Percentiles rank a stretch among this genome's conserved stretches.
Conservation (phyloP, 1,140 invertebrate genomes). For the Lethocerus indicus region DNA sequence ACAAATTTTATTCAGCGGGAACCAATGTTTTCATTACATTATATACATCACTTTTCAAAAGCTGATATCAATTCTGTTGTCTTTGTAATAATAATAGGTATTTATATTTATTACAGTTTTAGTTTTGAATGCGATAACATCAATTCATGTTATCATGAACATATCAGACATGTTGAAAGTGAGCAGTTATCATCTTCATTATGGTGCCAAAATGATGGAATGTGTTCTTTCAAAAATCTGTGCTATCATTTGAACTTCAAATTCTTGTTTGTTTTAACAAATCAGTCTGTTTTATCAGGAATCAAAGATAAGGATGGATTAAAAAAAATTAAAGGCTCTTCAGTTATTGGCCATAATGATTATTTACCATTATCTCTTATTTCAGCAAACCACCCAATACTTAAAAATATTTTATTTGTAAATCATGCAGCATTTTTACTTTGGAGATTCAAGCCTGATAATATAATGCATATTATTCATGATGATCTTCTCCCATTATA, state of each 20-base stretch:
- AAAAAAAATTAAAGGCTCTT: constrained; percentile 16
- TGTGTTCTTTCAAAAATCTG: constrained; percentile 18
- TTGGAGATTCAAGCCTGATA: constrained; percentile 32
- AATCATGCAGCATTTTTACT: constrained; percentile 13
- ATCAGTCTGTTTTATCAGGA: constrained; percentile 15
- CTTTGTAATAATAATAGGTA: too few relatives aligned
- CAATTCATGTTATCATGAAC: too few relatives aligned
- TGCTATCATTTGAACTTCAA: constrained; percentile 14
- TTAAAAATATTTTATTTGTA: constrained; percentile 2
- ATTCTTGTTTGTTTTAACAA: constrained; percentile 15
- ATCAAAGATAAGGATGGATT: constrained; percentile 12
- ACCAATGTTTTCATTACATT: too few relatives aligned
- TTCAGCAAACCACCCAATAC: neutral
- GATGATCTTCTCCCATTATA: constrained; percentile 34
- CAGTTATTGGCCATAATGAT: constrained; percentile 15
- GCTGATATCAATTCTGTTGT: too few relatives aligned
- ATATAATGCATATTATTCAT: constrained; percentile 38
- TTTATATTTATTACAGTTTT: too few relatives aligned
- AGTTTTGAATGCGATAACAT: too few relatives aligned
- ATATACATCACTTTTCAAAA: too few relatives aligned
- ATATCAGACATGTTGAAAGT: too few relatives aligned
- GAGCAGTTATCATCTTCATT: constrained; percentile 11
- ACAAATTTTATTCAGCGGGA: too few relatives aligned
- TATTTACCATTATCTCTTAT: constrained; percentile 15
- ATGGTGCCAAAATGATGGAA: constrained; percentile 12